These are phyloP conservation scores for Drosophila quadrilineata DNA, from an alignment of 1,140 invertebrate genomes.

Conservation along the genomic window DNA sequence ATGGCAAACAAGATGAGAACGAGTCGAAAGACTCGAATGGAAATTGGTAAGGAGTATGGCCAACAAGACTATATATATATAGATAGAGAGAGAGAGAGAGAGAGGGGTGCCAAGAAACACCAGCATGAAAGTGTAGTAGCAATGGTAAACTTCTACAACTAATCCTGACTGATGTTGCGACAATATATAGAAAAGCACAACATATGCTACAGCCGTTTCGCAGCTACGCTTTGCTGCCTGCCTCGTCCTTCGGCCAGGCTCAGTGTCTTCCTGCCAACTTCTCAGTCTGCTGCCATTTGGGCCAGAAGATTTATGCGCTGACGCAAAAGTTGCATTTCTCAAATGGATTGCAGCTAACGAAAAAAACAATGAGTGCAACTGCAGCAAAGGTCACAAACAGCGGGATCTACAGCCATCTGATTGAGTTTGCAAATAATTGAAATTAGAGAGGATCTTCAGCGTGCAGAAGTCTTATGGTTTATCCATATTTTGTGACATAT, in stretches of 20 bases:
- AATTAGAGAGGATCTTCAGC: too few relatives aligned
- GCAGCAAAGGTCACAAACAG: conserved; percentile 3
- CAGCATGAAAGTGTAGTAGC: conserved; percentile 31
- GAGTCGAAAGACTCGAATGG: conserved; percentile 12
- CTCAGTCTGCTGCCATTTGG: conserved; percentile 56
- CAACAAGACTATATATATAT: too few relatives aligned
- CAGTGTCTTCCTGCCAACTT: not conserved
- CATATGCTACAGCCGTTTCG: conserved; percentile 68
- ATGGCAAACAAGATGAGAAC: conserved; percentile 70
- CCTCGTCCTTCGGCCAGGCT: not conserved
- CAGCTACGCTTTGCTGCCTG: conserved; percentile 68
- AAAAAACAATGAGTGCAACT: conserved; percentile 34
- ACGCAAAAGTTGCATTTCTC: conserved; percentile 73
- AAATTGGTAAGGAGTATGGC: not conserved
- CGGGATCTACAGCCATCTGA: too few relatives aligned
- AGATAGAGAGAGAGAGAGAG: not conserved
- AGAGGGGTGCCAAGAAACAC: not conserved
- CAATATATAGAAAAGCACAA: conserved; percentile 74
- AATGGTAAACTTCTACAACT: conserved; percentile 73
- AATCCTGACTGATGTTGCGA: conserved; percentile 78
- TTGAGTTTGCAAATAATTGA: not conserved
- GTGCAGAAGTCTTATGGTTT: too few relatives aligned
- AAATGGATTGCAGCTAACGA: conserved; percentile 57
- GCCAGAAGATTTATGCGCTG: conserved; percentile 67
- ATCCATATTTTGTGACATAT: too few relatives aligned